These are phyloP conservation scores for Popillia japonica DNA, from an alignment of 1,140 invertebrate genomes.

Conservation along the genomic window DNA sequence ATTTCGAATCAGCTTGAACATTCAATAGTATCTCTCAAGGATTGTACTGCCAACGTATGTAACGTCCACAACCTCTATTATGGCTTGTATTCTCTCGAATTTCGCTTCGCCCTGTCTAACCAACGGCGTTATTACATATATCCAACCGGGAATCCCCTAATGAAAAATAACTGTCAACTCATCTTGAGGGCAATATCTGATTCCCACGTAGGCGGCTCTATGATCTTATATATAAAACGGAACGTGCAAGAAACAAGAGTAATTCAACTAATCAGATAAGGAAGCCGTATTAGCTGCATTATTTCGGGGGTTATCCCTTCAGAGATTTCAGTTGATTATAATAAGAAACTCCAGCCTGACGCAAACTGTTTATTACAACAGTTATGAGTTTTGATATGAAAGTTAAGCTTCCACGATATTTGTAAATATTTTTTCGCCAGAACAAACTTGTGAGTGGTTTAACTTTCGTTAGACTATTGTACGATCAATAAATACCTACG, in stretches of 20 bases:
- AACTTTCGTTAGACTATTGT: too few relatives aligned
- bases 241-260: background rate
- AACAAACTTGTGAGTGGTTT: too few relatives aligned
- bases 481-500: too few relatives aligned
- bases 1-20: background rate
- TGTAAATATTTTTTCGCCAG: too few relatives aligned
- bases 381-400: too few relatives aligned
- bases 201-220: background rate
- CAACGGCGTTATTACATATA: too few relatives aligned
- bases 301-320: conserved; percentile 4
- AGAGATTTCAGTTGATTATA: background rate
- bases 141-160: conserved; percentile 2
- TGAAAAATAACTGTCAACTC: conserved; percentile 9
- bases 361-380: background rate
- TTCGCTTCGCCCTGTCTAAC: too few relatives aligned
- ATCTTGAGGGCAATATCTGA: background rate
- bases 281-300: background rate
- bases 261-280: background rate
- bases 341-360: background rate
- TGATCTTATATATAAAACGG: background rate
- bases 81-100: too few relatives aligned
- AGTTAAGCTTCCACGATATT: too few relatives aligned
- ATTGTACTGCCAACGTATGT: background rate
- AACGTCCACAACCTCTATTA: too few relatives aligned
- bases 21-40: background rate